Evolutionary conservation across 2,888 invertebrate species (phyloP).

Genomic region (Tetragonisca angustula): DNA sequence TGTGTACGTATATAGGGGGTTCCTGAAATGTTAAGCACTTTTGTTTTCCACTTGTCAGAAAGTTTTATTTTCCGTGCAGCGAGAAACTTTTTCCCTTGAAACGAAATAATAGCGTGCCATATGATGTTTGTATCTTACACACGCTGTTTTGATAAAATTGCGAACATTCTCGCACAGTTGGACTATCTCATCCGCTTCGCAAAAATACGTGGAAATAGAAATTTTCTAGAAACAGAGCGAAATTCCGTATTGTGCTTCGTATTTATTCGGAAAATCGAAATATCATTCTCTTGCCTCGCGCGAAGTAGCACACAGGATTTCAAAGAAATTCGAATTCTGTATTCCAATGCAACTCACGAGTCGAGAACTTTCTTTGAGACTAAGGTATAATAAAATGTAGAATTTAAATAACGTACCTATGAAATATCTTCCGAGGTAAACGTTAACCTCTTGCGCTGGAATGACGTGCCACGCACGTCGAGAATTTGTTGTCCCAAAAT

Average conservation of each 20-base stretch:
- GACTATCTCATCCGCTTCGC: background rate
- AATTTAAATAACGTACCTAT: no score
- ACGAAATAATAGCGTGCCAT: background rate
- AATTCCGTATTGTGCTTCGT: background rate
- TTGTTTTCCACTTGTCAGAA: background rate
- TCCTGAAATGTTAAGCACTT: background rate
- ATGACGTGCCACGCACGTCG: no score
- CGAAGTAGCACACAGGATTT: no score
- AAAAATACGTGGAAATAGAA: background rate
- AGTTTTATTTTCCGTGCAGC: background rate
- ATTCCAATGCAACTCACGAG: no score
- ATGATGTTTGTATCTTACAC: background rate
- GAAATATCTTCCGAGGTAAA: no score
- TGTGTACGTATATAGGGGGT: background rate
- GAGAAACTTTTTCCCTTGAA: background rate
- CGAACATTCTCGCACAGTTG: background rate
- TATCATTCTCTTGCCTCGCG: no score
- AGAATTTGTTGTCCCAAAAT: no score
- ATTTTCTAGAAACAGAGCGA: background rate
- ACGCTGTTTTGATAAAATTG: background rate
- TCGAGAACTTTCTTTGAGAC: no score
- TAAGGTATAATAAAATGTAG: no score
- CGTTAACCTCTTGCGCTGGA: no score
- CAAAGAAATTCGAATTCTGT: no score
- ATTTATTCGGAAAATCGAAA: background rate